These are phyloP conservation scores for Sus scrofa DNA, from an alignment of 2,113 vertebrate species.

Conservation along the genomic window DNA sequence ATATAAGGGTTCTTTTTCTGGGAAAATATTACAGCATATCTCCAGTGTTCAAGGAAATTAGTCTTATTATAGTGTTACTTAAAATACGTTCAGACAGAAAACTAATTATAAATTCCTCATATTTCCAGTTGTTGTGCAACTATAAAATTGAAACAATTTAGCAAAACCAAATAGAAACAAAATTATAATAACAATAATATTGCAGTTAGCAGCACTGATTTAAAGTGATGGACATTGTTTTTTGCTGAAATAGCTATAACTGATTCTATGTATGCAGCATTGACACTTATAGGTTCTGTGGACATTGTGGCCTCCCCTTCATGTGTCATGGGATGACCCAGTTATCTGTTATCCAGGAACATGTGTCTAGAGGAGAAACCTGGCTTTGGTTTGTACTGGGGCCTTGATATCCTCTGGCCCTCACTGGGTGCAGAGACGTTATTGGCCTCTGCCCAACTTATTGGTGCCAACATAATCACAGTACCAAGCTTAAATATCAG, in stretches of 20 bases:
- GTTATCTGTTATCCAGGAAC: background rate
- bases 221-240: background rate
- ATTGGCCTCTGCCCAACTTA: background rate
- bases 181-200: background rate
- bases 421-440: background rate
- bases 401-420: background rate
- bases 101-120: background rate
- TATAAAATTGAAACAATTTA: conserved; percentile 18
- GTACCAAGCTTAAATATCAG: background rate
- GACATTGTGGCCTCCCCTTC: background rate
- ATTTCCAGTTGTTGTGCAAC: background rate
- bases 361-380: background rate
- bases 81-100: conserved; percentile 13
- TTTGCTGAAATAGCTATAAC: background rate
- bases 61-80: background rate
- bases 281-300: background rate
- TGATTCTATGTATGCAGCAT: background rate
- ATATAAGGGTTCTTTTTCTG: background rate
- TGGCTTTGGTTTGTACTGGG: background rate
- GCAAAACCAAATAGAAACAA: background rate
- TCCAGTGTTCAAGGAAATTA: background rate
- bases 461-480: background rate
- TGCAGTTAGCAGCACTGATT: background rate
- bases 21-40: background rate
- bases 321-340: background rate